These are phyloP conservation scores for Limenitis camilla DNA, from an alignment of 2,888 invertebrate species.

Conservation along the genomic window DNA sequence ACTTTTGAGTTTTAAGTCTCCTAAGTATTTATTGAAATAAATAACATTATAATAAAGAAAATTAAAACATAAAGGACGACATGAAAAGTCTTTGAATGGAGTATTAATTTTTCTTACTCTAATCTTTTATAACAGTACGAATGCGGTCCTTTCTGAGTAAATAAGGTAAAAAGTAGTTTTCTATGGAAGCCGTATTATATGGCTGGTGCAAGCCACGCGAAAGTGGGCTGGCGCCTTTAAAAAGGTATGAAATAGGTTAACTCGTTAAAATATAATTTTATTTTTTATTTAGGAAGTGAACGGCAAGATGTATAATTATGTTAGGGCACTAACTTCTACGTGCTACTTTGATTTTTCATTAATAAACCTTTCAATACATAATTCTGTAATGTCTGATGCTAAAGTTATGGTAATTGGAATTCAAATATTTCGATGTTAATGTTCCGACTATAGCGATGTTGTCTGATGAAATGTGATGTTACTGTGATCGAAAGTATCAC, in stretches of 20 bases:
- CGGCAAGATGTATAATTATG: constrained; percentile 1
- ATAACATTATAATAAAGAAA: no score
- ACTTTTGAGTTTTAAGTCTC: no score
- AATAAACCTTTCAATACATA: background rate
- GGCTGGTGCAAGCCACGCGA: constrained; percentile 2
- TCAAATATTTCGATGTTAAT: no score
- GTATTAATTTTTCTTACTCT: constrained; percentile 1
- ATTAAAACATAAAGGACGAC: no score
- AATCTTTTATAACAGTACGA: constrained; percentile 1
- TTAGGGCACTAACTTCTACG: background rate
- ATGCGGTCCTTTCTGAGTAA: constrained; percentile 8
- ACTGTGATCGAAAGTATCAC: no score
- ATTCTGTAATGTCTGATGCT: background rate
- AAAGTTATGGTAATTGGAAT: background rate
- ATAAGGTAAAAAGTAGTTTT: constrained; percentile 7
- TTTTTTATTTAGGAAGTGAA: constrained; percentile 8
- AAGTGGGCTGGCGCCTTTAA: constrained; percentile 12
- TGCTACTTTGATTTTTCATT: constrained; percentile 1
- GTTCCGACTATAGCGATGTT: no score
- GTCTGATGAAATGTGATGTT: no score
- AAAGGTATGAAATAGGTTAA: constrained; percentile 9
- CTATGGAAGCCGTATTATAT: constrained; percentile 2
- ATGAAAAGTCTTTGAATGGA: background rate
- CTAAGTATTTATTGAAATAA: no score
- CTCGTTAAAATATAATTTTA: constrained; percentile 11